Evolutionary conservation across 2,888 invertebrate genomes (phyloP).

Genomic region (Eueremaeus valkanovi): DNA sequence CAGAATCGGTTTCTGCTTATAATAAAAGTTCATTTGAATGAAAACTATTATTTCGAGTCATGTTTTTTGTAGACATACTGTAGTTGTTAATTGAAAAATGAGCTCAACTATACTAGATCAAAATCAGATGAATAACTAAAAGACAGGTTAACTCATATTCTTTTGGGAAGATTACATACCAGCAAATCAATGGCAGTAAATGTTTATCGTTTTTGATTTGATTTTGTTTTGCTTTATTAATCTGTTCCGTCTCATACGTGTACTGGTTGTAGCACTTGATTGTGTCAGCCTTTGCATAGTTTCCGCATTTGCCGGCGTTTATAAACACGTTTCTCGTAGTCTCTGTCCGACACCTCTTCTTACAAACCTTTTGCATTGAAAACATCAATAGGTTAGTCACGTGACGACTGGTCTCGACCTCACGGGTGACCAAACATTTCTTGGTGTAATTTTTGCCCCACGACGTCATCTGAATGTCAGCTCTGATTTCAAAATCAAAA

Average conservation of each 20-base stretch:
- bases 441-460: slow-evolving; percentile 19
- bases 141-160: no score
- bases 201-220: slow-evolving; percentile 7
- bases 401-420: slow-evolving; percentile 15
- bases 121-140: no score
- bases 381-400: slow-evolving; percentile 16
- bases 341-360: slow-evolving; percentile 13
- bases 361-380: not conserved
- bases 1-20: no score
- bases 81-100: no score
- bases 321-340: not conserved
- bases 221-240: not conserved
- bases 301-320: not conserved
- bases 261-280: not conserved
- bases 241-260: not conserved
- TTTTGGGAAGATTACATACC: not conserved
- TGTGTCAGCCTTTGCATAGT: not conserved
- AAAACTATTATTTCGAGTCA: no score
- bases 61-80: no score
- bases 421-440: not conserved
- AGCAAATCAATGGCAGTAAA: not conserved
- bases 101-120: no score
- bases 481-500: not conserved
- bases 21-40: no score
- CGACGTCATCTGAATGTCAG: not conserved